Conservation (phyloP, 2,888 invertebrate genomes). For the Yponomeuta sedellus region DNA sequence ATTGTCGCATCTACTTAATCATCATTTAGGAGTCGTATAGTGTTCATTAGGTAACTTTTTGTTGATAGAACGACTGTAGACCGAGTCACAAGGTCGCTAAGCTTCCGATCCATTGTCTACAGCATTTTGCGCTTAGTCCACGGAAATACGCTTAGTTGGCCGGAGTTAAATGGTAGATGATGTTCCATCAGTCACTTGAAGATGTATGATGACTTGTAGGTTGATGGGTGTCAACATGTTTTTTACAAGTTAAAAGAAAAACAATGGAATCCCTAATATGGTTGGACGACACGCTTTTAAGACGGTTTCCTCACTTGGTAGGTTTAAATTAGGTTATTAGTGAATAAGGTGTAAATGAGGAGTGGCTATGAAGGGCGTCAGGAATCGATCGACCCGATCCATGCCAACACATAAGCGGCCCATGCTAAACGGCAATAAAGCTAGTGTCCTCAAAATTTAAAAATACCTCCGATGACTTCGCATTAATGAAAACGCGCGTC, state of each 20-base stretch:
- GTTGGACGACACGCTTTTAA: background rate
- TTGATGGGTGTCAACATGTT: constrained; percentile 26
- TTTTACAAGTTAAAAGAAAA: constrained; percentile 33
- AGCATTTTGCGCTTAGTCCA: constrained; percentile 44
- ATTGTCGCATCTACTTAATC: background rate
- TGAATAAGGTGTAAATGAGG: constrained; percentile 26
- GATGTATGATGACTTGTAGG: constrained; percentile 39
- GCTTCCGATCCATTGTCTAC: constrained; percentile 59
- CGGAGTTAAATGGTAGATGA: constrained; percentile 63
- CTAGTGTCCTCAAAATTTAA: constrained; percentile 37
- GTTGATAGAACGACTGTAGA: background rate
- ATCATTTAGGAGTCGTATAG: background rate
- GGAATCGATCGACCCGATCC: constrained; percentile 30
- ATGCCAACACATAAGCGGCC: constrained; percentile 20
- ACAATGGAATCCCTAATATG: constrained; percentile 34
- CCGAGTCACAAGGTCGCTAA: constrained; percentile 42
- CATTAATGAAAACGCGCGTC: constrained; percentile 64
- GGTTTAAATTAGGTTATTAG: constrained; percentile 21
- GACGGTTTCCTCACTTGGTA: constrained; percentile 26
- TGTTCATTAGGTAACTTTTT: constrained; percentile 10
- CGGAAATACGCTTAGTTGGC: constrained; percentile 71
- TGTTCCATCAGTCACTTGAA: constrained; percentile 43
- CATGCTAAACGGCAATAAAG: constrained; percentile 42
- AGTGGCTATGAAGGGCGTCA: constrained; percentile 24
- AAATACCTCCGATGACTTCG: constrained; percentile 49